Percentiles rank a stretch among this genome's conserved stretches.
Evolutionary conservation across 2,113 vertebrate species (phyloP).

Genomic region (Pyxicephalus adspersus): DNA sequence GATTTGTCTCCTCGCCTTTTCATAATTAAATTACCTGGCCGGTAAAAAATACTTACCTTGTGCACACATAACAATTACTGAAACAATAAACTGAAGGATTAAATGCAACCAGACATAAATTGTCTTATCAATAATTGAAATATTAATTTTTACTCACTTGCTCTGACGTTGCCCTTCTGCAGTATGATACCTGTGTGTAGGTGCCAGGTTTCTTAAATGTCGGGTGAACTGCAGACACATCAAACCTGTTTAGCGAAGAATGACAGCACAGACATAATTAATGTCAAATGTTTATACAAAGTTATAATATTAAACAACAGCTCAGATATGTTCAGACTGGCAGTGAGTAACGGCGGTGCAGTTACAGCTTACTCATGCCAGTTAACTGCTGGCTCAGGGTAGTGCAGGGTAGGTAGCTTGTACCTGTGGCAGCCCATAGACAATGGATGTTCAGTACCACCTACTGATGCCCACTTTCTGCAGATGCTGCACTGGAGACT

Average conservation of each 20-base stretch:
- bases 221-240: slow-evolving; percentile 65
- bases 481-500: no score
- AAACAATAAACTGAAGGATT: no score
- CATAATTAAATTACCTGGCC: background rate
- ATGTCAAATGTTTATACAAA: background rate
- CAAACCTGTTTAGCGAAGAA: slow-evolving; percentile 61
- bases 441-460: no score
- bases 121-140: no score
- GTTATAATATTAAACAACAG: background rate
- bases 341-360: no score
- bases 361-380: no score
- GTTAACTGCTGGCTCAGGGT: background rate
- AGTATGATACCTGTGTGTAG: slow-evolving; percentile 63
- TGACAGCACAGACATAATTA: no score
- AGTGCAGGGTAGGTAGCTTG: background rate
- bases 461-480: no score
- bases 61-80: no score
- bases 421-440: no score
- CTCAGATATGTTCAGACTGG: no score
- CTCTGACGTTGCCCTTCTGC: slow-evolving; percentile 59
- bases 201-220: slow-evolving; percentile 61
- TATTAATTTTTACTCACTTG: slow-evolving; percentile 57
- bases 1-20: background rate
- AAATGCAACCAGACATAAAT: no score
- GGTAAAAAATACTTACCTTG: background rate